Evolutionary conservation across 2,113 vertebrate species (phyloP), one percentile per base, ranked within the genome.

Genomic region (Lophotis ruficrista): DNA sequence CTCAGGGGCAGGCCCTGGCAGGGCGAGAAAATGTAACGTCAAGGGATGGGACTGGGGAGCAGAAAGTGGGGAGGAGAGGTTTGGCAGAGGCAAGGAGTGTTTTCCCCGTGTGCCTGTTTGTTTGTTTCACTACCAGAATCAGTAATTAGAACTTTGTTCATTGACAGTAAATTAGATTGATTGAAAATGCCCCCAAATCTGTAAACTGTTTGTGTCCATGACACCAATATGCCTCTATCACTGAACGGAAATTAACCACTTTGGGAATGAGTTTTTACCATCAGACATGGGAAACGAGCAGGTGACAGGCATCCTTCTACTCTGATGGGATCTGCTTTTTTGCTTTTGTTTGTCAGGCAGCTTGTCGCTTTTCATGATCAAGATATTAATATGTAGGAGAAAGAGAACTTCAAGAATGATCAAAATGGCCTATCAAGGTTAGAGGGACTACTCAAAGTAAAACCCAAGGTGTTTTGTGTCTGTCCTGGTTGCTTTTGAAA

Each of bases 341-440:
- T 61, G 54, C 50, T 50, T 73, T 94, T 1, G 2, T 89, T 95
- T 3, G 3, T 90, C 68, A 81, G 76, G 60, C 56, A 73, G 37
- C 51, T 83, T 91, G 89, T 69, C 47, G 53, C 51, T 80, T 90
- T 83, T 78, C 50, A 43, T 91, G 83, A 66, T 58, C 43, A 71
- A 43, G 61, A 70, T 0, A 0, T 54, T 77, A 64, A 60, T 53
- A 43, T 0, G 0, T 17, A 86, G 37, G 51, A 70, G 56, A 90
- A 75, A 43, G 28, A 83, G 66, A 78, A 66, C 51, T 93, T 87
- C 30, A 64, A 24, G 72, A 81, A 47, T 60, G 5, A 83, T 50
- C 41, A 83, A 54, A 92, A 83, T 21, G 51, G 22, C 41, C 61
- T 50, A 21, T 69, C 14, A 31, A 86, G 47, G n/a, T 71, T 87